Base-by-base conservation (phyloP, 1,140 invertebrate species). In the Ylistrum balloti region DNA sequence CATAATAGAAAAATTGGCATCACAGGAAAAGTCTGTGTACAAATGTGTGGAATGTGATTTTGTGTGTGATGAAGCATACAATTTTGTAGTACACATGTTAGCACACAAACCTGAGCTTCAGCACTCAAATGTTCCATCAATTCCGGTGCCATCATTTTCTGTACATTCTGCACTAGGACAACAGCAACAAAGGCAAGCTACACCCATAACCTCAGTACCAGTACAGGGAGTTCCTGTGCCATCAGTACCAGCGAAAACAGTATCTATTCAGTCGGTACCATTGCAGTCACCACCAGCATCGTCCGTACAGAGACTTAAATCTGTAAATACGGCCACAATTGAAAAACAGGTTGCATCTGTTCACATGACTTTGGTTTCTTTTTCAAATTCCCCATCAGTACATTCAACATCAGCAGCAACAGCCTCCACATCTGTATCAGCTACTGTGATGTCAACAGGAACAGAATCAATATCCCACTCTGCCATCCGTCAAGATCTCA, bases 51-150 rank as follows among this genome's bases (percentile, higher is more conserved):
- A 94, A 35, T 95, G 95, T 92, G 92, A 89, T 33, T 95, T 93
- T 89, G 88, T 88, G 9, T 94, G 91, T 89, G 90, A 87, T 33
- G 95, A 95, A 41, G 94, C 93, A 13, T 92, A 94, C 48, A 88
- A 89, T 32, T 95, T 95, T 90, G 93, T 95, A 32, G 93, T 92
- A 33, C 95, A 95, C 90, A 95, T 95, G 93, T 90, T 95, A 56
- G 86, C 92, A 48, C 95, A 95, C 89, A 94, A 88, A 88, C 91
- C 91, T 28, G 91, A 91, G 17, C 56, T 91, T 74, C 89, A 91
- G 38, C 89, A 88, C 56, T 48, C 48, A 13, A 86, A 86, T 20
- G 85, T 87, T 0, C 87, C 35, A 1, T 28, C 87, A 28, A 88
- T 35, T 28, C 35, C 86, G 3, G n/a, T 38, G 45, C 86, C 88